A percentile compares a stretch with the other conserved stretches of the same genome.
Evolutionary conservation across 2,113 vertebrate species (phyloP).

Genomic region (Trogon surrucura): DNA sequence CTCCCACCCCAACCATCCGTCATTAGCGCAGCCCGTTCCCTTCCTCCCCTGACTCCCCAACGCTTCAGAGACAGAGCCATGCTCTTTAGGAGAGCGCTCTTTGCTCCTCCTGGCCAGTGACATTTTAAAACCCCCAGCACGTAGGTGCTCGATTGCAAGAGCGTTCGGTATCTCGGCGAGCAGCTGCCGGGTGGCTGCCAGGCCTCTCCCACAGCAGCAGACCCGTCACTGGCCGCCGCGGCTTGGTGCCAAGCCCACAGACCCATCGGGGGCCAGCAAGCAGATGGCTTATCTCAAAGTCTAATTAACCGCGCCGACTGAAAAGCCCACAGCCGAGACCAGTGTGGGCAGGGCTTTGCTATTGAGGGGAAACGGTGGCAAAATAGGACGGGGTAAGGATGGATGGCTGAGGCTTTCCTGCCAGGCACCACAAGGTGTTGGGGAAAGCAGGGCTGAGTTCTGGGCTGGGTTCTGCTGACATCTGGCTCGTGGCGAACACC

Average conservation of each 20-base stretch:
- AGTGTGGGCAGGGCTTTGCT: not conserved
- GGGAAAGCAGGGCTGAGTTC: not conserved
- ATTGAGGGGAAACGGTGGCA: not conserved
- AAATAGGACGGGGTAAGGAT: not conserved
- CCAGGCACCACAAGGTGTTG: not conserved
- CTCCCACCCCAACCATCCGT: not conserved
- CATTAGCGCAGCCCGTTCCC: not conserved
- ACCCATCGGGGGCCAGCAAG: slow-evolving; percentile 26
- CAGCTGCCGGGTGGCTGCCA: slow-evolving; percentile 60
- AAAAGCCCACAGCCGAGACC: not conserved
- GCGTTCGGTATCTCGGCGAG: not conserved
- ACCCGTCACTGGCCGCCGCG: slow-evolving; percentile 13
- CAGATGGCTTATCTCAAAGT: slow-evolving; percentile 73
- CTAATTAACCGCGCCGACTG: slow-evolving; percentile 32
- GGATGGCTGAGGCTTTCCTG: not conserved
- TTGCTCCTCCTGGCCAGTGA: not conserved
- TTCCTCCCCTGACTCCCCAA: not conserved
- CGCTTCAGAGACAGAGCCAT: not conserved
- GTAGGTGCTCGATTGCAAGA: not conserved
- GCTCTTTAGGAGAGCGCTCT: not conserved
- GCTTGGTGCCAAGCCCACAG: not conserved
- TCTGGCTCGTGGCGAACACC: not conserved
- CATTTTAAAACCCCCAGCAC: slow-evolving; percentile 27
- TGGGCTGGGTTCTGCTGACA: not conserved
- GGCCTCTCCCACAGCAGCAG: slow-evolving; percentile 3